Conservation (phyloP, 2,888 invertebrate species). For the Cotesia congregata region DNA sequence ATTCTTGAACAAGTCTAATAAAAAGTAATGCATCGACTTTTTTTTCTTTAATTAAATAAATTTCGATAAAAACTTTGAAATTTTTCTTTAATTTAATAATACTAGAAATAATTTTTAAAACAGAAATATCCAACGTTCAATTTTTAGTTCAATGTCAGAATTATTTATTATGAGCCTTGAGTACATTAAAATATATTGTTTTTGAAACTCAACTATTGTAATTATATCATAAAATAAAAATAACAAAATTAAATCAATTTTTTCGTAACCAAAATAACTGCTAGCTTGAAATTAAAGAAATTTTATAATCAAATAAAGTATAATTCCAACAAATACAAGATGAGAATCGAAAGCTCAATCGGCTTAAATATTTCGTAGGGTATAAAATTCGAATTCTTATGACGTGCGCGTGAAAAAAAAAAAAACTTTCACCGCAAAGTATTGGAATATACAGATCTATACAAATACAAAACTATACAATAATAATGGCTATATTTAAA, state of each 20-base stretch:
- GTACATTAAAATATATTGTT: too few species aligned
- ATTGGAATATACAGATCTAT: not conserved
- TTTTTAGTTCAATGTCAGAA: too few species aligned
- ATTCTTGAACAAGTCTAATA: not conserved
- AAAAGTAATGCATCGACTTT: not conserved
- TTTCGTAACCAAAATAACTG: too few species aligned
- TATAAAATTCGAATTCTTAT: constrained; percentile 31
- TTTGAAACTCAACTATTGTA: too few species aligned
- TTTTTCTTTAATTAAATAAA: not conserved
- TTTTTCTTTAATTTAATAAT: not conserved
- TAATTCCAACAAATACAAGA: constrained; percentile 7
- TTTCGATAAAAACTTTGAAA: not conserved
- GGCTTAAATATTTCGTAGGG: constrained; percentile 46
- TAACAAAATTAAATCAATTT: too few species aligned
- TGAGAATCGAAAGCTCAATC: constrained; percentile 47
- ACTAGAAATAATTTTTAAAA: not conserved
- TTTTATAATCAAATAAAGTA: not conserved
- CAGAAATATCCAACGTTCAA: too few species aligned
- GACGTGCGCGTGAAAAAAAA: constrained; percentile 27
- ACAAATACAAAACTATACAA: not conserved
- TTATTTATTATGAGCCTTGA: too few species aligned
- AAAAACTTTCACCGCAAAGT: not conserved
- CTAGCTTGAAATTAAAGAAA: too few species aligned
- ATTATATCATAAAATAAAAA: too few species aligned
- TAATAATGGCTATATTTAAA: not conserved